Percentiles rank a stretch among this genome's conserved stretches.
Conservation (phyloP, 35 echinoderm and acorn worm species). For the Ophioderma brevispina region DNA sequence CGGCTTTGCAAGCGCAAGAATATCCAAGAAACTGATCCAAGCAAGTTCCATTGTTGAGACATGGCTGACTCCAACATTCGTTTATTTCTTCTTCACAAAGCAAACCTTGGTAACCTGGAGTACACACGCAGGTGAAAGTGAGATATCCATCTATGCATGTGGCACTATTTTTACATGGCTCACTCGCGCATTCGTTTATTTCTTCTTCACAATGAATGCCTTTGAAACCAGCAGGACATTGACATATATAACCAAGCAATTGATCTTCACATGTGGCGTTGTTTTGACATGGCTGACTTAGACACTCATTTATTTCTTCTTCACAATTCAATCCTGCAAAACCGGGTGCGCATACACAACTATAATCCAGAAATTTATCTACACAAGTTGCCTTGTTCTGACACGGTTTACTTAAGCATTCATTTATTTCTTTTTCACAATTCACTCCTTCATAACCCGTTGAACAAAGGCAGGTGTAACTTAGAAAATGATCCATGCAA, state of each 20-base stretch:
- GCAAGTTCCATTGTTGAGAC: constrained; percentile 54
- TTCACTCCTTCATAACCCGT: constrained; percentile 37
- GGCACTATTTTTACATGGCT: constrained; percentile 74
- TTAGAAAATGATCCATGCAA: constrained; percentile 37
- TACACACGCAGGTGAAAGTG: constrained; percentile 59
- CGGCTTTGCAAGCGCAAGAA: constrained; percentile 44
- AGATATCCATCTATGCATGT: constrained; percentile 59
- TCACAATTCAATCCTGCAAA: constrained; percentile 49
- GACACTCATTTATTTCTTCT: constrained; percentile 61
- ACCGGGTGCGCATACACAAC: constrained; percentile 47
- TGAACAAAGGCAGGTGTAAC: constrained; percentile 37
- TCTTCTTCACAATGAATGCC: constrained; percentile 62
- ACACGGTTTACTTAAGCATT: constrained; percentile 50
- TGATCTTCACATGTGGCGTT: constrained; percentile 54
- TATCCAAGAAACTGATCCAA: constrained; percentile 42
- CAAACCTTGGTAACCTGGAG: constrained; percentile 56
- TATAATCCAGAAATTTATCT: constrained; percentile 32
- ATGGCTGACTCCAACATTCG: constrained; percentile 65
- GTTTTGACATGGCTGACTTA: constrained; percentile 46
- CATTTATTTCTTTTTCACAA: constrained; percentile 58
- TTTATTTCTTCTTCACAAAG: constrained; percentile 62
- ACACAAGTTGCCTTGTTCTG: constrained; percentile 51
- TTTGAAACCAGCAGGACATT: constrained; percentile 37
- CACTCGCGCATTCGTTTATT: constrained; percentile 67
- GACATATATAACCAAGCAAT: constrained; percentile 24